phyloP scores from a whole-genome alignment of 2,797 vertebrate species.

The Coluber constrictor region DNA sequence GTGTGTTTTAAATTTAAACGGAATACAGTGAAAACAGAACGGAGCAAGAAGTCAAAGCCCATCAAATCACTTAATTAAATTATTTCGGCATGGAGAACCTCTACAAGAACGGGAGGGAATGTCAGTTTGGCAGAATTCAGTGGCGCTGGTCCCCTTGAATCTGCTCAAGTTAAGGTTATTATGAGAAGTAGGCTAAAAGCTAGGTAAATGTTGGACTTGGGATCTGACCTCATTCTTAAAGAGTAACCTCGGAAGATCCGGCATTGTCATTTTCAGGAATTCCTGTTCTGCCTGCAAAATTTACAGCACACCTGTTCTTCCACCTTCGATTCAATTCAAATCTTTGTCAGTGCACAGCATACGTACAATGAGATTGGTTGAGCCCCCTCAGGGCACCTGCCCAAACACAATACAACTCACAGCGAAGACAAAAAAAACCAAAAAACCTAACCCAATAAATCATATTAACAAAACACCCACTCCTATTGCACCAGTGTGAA shows the following conservation, averaged over 20 bases:
- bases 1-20: conserved; percentile 47
- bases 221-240: not conserved
- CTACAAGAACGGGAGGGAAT: not conserved
- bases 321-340: not conserved
- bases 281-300: not conserved
- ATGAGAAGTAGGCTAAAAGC: no score
- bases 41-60: not conserved
- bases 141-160: not conserved
- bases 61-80: not conserved
- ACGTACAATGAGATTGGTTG: no score
- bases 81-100: not conserved
- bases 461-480: no score
- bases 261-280: not conserved
- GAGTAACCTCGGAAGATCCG: not conserved
- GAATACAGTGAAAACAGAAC: conserved; percentile 51
- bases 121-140: not conserved
- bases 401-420: no score
- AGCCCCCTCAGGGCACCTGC: no score
- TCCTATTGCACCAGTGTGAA: no score
- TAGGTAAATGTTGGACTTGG: not conserved
- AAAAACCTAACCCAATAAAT: no score
- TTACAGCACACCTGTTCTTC: not conserved
- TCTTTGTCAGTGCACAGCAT: no score
- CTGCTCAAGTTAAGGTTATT: no score
- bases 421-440: no score